Evolutionary conservation across 2,888 invertebrate genomes (phyloP), one percentile per base, ranked within the genome.

Genomic region (Sesia apiformis): DNA sequence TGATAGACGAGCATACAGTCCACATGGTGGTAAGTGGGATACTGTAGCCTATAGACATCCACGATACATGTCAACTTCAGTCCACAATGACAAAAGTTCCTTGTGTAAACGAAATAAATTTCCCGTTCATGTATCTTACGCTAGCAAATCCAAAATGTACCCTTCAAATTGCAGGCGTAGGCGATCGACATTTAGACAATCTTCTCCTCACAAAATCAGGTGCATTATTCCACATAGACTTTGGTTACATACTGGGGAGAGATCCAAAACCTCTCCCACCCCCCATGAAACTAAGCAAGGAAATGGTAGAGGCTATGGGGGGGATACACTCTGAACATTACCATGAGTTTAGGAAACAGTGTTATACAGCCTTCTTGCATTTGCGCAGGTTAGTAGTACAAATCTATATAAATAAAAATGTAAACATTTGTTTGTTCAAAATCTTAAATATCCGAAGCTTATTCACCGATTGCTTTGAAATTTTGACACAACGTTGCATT

Each of bases 251-350:
- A 77, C 91, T 99, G 57, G 99, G 98, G 0, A 92, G 98, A 51
- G 99, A 99, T 90, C 99, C 99, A 3, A 99, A 99, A 84, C 98
- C 98, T 1, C 91, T 99, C 78, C 99, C 99, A 1, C 98, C 99
- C 6, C 98, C 99, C 4, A 99, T 99, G 98, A 99, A 98, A 84
- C 91, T 99, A 49, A 98, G 97, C 81, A 96, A 96, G 80, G 99
- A 99, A 90, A 99, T 99, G 99, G 97, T 99, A 38, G 98, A 99
- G 72, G 98, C 97, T 0, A 97, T 97, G 97, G 97, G 97, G 2
- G 97, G 97, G 0, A 92, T 95, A 0, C 93, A 94, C 74, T 94
- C 97, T 0, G 98, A 98, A 58, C 95, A 96, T 73, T 99, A 98
- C 85, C 95, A 97, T 67, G 95, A 97, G 79, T 99, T 99, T 85